These are phyloP conservation scores for Sciurus carolinensis DNA, from an alignment of 2,797 vertebrate genomes.

Conservation along the genomic window DNA sequence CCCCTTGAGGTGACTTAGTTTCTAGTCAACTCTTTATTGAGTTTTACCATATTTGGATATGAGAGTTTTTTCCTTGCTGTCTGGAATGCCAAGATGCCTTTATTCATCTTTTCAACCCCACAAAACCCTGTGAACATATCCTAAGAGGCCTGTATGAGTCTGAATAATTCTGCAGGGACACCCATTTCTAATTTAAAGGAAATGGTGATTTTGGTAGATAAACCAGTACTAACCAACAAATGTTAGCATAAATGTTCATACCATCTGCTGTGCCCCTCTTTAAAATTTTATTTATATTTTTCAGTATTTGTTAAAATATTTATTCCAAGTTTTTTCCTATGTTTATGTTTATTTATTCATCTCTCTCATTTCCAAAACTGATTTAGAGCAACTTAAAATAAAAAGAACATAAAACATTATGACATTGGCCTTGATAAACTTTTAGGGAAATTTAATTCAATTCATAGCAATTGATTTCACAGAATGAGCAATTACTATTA, in stretches of 20 bases:
- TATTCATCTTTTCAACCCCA: background rate
- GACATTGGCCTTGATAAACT: background rate
- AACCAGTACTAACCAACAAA: background rate
- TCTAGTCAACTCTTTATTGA: background rate
- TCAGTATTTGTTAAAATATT: too few relatives aligned
- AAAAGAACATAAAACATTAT: background rate
- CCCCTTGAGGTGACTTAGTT: background rate
- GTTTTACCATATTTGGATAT: background rate
- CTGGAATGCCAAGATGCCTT: background rate
- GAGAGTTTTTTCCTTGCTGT: background rate
- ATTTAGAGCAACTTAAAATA: background rate
- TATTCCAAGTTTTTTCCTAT: too few relatives aligned
- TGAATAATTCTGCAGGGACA: background rate
- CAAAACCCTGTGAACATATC: background rate
- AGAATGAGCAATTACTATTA: background rate
- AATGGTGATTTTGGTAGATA: background rate
- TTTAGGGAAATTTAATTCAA: background rate
- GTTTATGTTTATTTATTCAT: background rate
- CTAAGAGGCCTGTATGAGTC: background rate
- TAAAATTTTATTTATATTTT: too few relatives aligned
- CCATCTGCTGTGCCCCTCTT: too few relatives aligned
- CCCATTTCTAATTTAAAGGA: slow-evolving; percentile 38
- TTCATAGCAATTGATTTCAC: background rate
- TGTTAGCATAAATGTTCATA: background rate
- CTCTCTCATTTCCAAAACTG: background rate